Conservation (phyloP, 2,888 invertebrate species). For the Dicyrtomina minuta region DNA sequence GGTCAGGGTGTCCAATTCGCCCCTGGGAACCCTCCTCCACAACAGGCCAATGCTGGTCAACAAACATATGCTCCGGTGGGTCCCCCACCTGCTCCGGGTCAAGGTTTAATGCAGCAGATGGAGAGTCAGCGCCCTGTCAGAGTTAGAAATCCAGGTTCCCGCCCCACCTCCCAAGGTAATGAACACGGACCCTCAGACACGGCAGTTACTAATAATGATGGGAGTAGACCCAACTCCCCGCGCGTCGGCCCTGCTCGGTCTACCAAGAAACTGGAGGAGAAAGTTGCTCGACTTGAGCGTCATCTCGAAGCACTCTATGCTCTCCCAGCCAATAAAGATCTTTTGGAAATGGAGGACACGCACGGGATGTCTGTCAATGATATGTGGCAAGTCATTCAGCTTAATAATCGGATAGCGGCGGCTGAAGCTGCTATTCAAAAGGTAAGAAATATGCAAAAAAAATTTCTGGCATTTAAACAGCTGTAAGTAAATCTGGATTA, state of each 20-base stretch:
- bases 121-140: no score
- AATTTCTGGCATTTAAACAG: no score
- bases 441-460: no score
- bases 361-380: conserved; percentile 58
- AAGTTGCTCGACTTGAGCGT: conserved; percentile 56
- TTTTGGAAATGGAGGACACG: conserved; percentile 55
- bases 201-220: conserved; percentile 22
- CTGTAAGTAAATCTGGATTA: no score
- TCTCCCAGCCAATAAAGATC: conserved; percentile 58
- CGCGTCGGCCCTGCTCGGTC: no score
- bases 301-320: conserved; percentile 58
- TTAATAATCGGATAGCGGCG: conserved; percentile 67
- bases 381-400: conserved; percentile 67
- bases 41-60: neutral
- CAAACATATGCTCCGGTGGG: no score
- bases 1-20: neutral
- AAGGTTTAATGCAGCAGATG: no score
- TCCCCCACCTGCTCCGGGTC: no score
- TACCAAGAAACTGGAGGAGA: conserved; percentile 31
- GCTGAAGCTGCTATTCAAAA: conserved; percentile 63
- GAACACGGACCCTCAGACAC: conserved; percentile 5
- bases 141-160: no score
- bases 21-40: neutral
- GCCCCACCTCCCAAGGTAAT: neutral
- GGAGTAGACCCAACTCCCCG: conserved; percentile 39